Evolutionary conservation across 2,888 invertebrate genomes (phyloP), one percentile per base, ranked within the genome.

Genomic region (Piscicola geometra): DNA sequence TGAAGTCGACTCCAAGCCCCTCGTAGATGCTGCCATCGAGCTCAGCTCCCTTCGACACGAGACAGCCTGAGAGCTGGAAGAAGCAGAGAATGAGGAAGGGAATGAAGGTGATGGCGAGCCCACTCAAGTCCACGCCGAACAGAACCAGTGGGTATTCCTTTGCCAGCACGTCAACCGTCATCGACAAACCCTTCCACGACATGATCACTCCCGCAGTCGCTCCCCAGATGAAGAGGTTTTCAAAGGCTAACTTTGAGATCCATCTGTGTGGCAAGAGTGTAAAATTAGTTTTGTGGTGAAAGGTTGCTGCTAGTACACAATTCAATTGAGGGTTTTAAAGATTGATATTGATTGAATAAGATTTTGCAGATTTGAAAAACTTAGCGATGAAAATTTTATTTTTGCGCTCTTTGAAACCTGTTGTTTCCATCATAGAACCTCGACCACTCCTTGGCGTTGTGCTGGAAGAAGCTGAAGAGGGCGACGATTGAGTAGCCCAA

Each of bases 121-220:
- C 70, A 0, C 77, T 77, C 35, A 76, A 33, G 64, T 77, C 76
- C n/a, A 41, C 25, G 2, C 41, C 50, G 5, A 67, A 30, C 68
- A 74, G 60, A 67, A 60, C 56, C 64, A 75, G 67, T 9, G 78
- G 77, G 52, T 76, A 76, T 47, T 68, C 35, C 18, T 68, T 47
- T 41, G 74, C 75, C 35, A 77, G 36, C 36, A 68, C 32, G 36
- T 75, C 77, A 33, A 77, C 67, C 21, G 71, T 64, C 78, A 78
- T 76, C 25, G 76, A 74, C 32, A 76, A 41, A 15, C 78, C 78
- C 66, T 76, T 76, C 78, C 78, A 78, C n/a, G 77, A 52, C 36
- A 76, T 33, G 5, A 78, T 76, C 3, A 77, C 78, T 5, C 77
- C 78, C 15, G 77, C 66, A 30, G 78, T 78, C 3, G 78, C 78